Evolutionary conservation across 2,797 vertebrate species (phyloP).

Genomic region (Notolepis coatsorum): DNA sequence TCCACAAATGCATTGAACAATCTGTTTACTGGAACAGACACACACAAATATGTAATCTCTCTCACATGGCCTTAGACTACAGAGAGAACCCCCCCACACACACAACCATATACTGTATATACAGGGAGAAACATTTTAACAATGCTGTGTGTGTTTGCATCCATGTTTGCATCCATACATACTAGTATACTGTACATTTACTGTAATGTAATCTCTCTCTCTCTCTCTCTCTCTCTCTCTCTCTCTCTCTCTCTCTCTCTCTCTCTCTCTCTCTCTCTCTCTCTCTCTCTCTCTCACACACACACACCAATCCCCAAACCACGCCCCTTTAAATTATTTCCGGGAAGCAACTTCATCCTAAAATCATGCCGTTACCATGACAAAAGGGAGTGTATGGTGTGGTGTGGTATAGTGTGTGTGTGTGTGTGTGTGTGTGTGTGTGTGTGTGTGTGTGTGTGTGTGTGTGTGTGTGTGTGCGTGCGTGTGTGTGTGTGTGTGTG

Average conservation of each 20-base stretch:
- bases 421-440: conserved; percentile 9
- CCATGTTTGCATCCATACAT: too few species aligned
- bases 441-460: background rate
- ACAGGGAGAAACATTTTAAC: too few species aligned
- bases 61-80: too few species aligned
- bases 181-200: too few species aligned
- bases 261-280: conserved; percentile 10
- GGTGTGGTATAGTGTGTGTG: background rate
- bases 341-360: conserved; percentile 14
- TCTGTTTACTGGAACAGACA: too few species aligned
- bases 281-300: conserved; percentile 21
- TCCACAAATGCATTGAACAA: too few species aligned
- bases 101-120: too few species aligned
- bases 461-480: background rate
- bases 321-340: background rate
- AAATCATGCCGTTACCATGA: conserved; percentile 32
- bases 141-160: too few species aligned
- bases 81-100: too few species aligned
- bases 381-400: conserved; percentile 32
- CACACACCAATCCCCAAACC: conserved; percentile 1
- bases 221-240: conserved; percentile 18
- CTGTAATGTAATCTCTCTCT: too few species aligned
- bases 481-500: background rate
- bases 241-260: conserved; percentile 21
- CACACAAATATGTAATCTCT: too few species aligned